phyloP scores from a whole-genome alignment of 2,797 vertebrate species.

The Rhynchotus rufescens region DNA sequence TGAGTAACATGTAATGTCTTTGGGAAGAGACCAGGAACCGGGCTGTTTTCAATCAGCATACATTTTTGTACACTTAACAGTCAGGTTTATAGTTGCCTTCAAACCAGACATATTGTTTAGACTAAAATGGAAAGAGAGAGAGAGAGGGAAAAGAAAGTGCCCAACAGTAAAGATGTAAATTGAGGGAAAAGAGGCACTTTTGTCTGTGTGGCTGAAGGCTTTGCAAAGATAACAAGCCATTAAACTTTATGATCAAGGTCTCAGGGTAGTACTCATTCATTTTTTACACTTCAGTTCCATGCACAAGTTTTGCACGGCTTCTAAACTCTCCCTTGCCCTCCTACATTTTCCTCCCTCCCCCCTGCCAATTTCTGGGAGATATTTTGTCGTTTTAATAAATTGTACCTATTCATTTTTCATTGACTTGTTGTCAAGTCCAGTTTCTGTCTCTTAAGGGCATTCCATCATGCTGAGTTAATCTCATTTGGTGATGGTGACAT shows the following conservation, averaged over 20 bases:
- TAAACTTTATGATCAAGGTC: conserved; percentile 15
- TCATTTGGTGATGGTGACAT: neutral
- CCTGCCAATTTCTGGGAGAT: neutral
- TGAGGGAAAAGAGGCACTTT: conserved; percentile 5
- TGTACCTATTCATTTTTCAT: neutral
- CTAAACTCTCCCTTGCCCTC: neutral
- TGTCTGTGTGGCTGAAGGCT: neutral
- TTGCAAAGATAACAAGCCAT: neutral
- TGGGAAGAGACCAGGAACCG: neutral
- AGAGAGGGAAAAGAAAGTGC: neutral
- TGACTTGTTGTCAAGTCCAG: neutral
- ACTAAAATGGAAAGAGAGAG: neutral
- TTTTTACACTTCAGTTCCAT: neutral
- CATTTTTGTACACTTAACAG: neutral
- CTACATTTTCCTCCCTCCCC: neutral
- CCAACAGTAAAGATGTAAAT: neutral
- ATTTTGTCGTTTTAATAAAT: neutral
- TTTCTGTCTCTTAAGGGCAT: neutral
- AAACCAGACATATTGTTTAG: neutral
- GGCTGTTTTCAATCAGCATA: neutral
- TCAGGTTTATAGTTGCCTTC: neutral
- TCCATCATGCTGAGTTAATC: neutral
- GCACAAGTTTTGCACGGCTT: neutral
- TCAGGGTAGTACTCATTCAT: neutral
- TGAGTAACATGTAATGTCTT: neutral